Base-by-base conservation (phyloP, 2,888 invertebrate species). In the Chaitophorus viminalis region DNA sequence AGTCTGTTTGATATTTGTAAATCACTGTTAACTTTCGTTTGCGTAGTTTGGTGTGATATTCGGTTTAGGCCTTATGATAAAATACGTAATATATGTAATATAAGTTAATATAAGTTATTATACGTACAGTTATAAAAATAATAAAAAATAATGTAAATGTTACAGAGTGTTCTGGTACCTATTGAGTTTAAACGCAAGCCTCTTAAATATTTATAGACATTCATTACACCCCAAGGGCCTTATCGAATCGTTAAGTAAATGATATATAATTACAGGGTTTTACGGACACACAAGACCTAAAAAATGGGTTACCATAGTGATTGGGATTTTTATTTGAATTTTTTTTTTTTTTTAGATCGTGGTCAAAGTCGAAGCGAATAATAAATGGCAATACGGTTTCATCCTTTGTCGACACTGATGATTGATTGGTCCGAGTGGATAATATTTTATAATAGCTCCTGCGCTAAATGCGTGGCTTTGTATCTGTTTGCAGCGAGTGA, bases 341-440 rank as follows among this genome's bases (percentile, higher is more conserved):
- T n/a, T n/a, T n/a, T n/a, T 81, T 68, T 82, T 54, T 60, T 78
- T 60, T 78, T 82, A n/a, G 31, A 46, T 1, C 33, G 33, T 72
- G 70, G 79, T 39, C 82, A 68, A 52, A 52, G 25, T 82, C 33
- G 82, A 72, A 70, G 17, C 70, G 52, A 70, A 70, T 82, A 82
- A 82, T 70, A 82, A 82, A 72, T 72, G 70, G n/a, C 33, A 52
- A 72, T 72, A 72, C n/a, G 82, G 33, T 70, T 21, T 31, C 31
- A 25, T 52, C 33, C n/a, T 74, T 60, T 75, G 25, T 75, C 36
- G 82, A 74, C 29, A 74, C 33, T 18, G 29, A n/a, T 83, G 74
- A 83, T 74, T 39, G 54, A 74, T 83, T 60, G 60, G 36, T 36
- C 29, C 21, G n/a, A 60, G 74, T 3, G 17, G 18, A 36, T 74